phyloP scores from a whole-genome alignment of 2,888 invertebrate genomes.

The Cheilosia grossa region DNA sequence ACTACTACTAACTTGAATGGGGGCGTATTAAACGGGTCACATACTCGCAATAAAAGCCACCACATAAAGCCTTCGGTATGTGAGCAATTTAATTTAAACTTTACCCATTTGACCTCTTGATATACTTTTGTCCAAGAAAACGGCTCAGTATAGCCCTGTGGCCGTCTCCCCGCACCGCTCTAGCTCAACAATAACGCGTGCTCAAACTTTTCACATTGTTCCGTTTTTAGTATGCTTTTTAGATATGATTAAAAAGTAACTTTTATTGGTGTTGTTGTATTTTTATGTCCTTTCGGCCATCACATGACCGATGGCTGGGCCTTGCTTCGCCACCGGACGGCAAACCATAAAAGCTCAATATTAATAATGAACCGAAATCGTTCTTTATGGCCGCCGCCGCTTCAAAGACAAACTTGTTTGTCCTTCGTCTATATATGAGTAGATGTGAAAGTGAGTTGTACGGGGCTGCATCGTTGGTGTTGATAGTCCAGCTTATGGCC shows the following conservation, averaged over 20 bases:
- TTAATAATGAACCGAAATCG: slow-evolving; percentile 73
- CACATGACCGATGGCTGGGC: slow-evolving; percentile 39
- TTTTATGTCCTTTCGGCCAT: slow-evolving; percentile 66
- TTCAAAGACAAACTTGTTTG: slow-evolving; percentile 54
- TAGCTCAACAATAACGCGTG: slow-evolving; percentile 59
- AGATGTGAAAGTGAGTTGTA: not conserved
- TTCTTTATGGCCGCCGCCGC: slow-evolving; percentile 55
- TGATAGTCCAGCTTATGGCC: slow-evolving; percentile 42
- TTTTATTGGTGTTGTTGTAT: slow-evolving; percentile 73
- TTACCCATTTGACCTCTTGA: slow-evolving; percentile 65
- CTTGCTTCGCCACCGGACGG: slow-evolving; percentile 41
- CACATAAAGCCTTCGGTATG: slow-evolving; percentile 39
- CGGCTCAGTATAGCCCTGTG: slow-evolving; percentile 31
- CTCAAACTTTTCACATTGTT: slow-evolving; percentile 66
- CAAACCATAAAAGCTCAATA: slow-evolving; percentile 72
- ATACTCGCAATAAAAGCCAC: slow-evolving; percentile 6
- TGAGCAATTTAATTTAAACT: slow-evolving; percentile 72
- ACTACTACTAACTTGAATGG: not conserved
- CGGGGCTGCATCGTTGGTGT: slow-evolving; percentile 37
- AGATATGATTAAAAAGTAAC: slow-evolving; percentile 74
- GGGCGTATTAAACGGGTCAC: not conserved
- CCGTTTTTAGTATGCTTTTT: slow-evolving; percentile 61
- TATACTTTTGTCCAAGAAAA: slow-evolving; percentile 58
- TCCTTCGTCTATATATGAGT: not conserved
- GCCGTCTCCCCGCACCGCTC: not conserved